phyloP scores from a whole-genome alignment of 2,113 vertebrate genomes.

The Perccottus glenii region DNA sequence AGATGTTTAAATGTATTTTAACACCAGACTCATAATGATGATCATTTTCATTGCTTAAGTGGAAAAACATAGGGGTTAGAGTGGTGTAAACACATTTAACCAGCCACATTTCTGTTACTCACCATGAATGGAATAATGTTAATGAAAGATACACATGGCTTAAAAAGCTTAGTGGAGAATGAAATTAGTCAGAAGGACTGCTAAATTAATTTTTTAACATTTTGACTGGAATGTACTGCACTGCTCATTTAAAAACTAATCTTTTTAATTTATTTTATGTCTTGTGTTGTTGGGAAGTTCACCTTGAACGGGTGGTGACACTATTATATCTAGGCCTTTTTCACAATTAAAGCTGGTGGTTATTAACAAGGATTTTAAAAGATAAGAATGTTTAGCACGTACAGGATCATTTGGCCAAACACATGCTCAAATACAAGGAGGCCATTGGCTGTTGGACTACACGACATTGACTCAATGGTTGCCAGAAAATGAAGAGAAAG shows the following conservation, averaged over 20 bases:
- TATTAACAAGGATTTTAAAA: too few relatives aligned
- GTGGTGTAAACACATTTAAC: neutral
- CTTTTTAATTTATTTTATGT: too few relatives aligned
- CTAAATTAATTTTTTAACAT: conserved; percentile 21
- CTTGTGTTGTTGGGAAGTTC: too few relatives aligned
- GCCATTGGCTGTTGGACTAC: too few relatives aligned
- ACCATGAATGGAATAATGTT: conserved; percentile 11
- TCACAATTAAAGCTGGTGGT: too few relatives aligned
- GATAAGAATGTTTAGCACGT: too few relatives aligned
- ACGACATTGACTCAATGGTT: too few relatives aligned
- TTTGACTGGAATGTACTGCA: conserved; percentile 4
- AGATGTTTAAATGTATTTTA: conserved; percentile 11
- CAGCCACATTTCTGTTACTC: conserved; percentile 16
- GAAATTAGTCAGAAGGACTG: conserved; percentile 12
- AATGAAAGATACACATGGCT: conserved; percentile 19
- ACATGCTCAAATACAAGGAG: too few relatives aligned
- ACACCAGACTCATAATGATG: neutral
- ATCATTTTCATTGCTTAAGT: neutral
- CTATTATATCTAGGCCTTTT: too few relatives aligned
- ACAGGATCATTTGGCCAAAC: too few relatives aligned
- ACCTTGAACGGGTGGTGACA: too few relatives aligned
- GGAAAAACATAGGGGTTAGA: neutral
- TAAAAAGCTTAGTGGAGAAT: conserved; percentile 16
- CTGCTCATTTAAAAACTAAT: neutral
- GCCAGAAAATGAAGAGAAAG: too few relatives aligned